Percentiles rank a stretch among this genome's conserved stretches.
phyloP scores from a whole-genome alignment of 1,140 invertebrate species.

The Atta colombica region DNA sequence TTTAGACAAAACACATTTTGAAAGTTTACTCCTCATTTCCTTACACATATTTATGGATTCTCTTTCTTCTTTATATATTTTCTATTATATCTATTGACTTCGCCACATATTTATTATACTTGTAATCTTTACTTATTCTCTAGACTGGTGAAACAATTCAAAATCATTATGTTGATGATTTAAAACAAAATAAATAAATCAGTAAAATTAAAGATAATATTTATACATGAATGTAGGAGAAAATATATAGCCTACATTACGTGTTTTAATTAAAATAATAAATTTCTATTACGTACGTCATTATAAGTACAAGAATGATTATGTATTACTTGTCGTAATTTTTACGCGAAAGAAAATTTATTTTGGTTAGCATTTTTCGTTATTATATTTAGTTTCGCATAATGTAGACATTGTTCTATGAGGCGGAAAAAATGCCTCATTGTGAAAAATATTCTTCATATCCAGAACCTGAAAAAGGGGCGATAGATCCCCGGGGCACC shows the following conservation, averaged over 20 bases:
- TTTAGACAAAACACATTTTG: too few relatives aligned
- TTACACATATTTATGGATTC: neutral
- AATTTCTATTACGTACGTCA: conserved; percentile 21
- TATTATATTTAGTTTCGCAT: conserved; percentile 11
- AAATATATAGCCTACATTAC: neutral
- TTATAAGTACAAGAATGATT: conserved; percentile 13
- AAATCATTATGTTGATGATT: conserved; percentile 19
- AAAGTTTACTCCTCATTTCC: neutral
- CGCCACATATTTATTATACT: neutral
- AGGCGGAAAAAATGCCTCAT: neutral
- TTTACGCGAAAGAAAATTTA: conserved; percentile 7
- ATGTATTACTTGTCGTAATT: neutral
- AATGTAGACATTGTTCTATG: conserved; percentile 11
- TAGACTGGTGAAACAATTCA: neutral
- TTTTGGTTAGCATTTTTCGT: conserved; percentile 30
- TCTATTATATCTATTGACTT: neutral
- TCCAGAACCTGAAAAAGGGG: neutral
- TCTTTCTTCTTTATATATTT: neutral
- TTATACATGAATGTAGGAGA: neutral
- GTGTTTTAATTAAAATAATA: conserved; percentile 46
- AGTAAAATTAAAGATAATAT: neutral
- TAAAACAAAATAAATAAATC: conserved; percentile 5
- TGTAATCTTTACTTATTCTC: neutral
- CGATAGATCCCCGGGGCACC: neutral
- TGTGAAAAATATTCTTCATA: conserved; percentile 13